Evolutionary conservation across 2,888 invertebrate species (phyloP).

Genomic region (Xylocampa areola): DNA sequence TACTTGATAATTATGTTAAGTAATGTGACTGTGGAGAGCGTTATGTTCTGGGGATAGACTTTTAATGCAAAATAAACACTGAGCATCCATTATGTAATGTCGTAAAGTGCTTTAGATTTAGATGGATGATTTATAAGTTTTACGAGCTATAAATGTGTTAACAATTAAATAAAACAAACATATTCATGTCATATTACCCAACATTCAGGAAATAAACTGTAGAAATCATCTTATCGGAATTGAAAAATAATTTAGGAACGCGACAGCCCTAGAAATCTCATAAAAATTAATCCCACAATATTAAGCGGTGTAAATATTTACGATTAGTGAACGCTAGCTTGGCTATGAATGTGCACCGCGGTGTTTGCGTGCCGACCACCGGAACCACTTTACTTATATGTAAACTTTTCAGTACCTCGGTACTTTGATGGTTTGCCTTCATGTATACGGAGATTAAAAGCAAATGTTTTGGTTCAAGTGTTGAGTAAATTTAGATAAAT

Average conservation of each 20-base stretch:
- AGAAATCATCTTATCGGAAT: too few species aligned
- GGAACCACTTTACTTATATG: conserved; percentile 63
- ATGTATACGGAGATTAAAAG: conserved; percentile 45
- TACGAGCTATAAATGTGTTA: not conserved
- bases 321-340: conserved; percentile 66
- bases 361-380: conserved; percentile 37
- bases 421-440: conserved; percentile 53
- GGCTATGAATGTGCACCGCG: conserved; percentile 9
- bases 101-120: conserved; percentile 1
- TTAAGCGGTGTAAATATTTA: conserved; percentile 77
- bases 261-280: conserved; percentile 61
- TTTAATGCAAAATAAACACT: conserved; percentile 51
- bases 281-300: conserved; percentile 72
- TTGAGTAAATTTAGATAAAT: conserved; percentile 23
- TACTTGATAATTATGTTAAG: conserved; percentile 63
- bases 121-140: not conserved
- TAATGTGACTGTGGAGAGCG: conserved; percentile 49
- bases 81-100: conserved; percentile 35
- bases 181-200: too few species aligned
- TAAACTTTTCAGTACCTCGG: conserved; percentile 60
- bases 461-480: conserved; percentile 23
- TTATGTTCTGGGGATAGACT: conserved; percentile 32
- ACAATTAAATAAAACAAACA: not conserved
- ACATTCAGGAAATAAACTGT: too few species aligned
- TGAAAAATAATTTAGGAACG: not conserved